phyloP scores from a whole-genome alignment of 1,140 invertebrate species.

The Orius laevigatus region DNA sequence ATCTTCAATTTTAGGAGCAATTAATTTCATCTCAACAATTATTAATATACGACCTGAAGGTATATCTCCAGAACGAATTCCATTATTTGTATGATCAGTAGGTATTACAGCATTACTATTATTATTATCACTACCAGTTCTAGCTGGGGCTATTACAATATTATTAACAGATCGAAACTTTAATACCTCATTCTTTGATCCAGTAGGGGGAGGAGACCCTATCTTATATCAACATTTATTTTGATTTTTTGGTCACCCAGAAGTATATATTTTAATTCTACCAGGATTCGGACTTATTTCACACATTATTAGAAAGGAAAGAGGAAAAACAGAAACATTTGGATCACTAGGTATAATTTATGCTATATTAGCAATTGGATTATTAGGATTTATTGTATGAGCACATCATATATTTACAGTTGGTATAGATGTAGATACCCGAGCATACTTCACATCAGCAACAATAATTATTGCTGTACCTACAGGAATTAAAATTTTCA shows the following conservation, averaged over 20 bases:
- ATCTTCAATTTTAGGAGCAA: no score
- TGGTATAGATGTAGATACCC: slow-evolving; percentile 52
- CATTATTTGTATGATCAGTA: slow-evolving; percentile 47
- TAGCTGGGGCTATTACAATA: slow-evolving; percentile 58
- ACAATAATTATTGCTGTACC: no score
- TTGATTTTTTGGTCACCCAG: slow-evolving; percentile 59
- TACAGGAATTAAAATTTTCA: no score
- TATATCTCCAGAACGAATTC: no score
- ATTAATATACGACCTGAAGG: slow-evolving; percentile 36
- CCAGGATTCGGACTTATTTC: slow-evolving; percentile 36
- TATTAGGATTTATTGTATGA: slow-evolving; percentile 50
- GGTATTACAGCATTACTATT: slow-evolving; percentile 48
- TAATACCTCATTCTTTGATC: slow-evolving; percentile 52
- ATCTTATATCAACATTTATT: slow-evolving; percentile 62
- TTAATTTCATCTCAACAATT: slow-evolving; percentile 38
- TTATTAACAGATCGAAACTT: slow-evolving; percentile 50
- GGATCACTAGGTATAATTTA: slow-evolving; percentile 42
- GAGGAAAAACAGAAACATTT: no score
- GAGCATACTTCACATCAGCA: no score
- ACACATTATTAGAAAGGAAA: slow-evolving; percentile 40
- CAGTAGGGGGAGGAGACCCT: slow-evolving; percentile 45
- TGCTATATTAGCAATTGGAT: slow-evolving; percentile 44
- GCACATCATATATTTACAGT: slow-evolving; percentile 56
- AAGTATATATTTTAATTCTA: slow-evolving; percentile 18
- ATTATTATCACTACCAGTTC: slow-evolving; percentile 45